Conservation (phyloP, 1,140 invertebrate genomes). For the Littorina saxatilis region DNA sequence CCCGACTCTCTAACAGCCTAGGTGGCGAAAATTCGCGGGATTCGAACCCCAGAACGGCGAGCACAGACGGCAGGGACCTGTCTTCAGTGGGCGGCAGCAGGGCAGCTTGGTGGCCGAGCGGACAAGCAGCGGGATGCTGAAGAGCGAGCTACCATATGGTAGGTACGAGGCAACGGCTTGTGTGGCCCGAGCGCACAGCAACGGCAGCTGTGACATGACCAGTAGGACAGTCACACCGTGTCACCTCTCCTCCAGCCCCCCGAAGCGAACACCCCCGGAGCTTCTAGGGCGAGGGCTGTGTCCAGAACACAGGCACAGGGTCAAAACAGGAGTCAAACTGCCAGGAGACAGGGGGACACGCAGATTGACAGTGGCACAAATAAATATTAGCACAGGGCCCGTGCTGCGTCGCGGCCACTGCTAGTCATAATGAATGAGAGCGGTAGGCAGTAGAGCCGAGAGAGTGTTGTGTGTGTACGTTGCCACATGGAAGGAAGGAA, state of each 20-base stretch:
- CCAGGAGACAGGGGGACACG: slow-evolving; percentile 2
- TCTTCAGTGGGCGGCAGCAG: slow-evolving; percentile 2
- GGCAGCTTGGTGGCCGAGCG: slow-evolving; percentile 7
- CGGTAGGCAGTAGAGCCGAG: slow-evolving; percentile 19
- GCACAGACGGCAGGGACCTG: not conserved
- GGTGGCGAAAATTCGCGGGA: not conserved
- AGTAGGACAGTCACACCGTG: not conserved
- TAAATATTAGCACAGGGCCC: slow-evolving; percentile 26
- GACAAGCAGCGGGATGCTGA: not conserved
- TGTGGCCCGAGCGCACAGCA: slow-evolving; percentile 20
- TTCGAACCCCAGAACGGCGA: not conserved
- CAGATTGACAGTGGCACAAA: slow-evolving; percentile 12
- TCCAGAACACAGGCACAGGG: not conserved
- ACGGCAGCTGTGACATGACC: slow-evolving; percentile 34
- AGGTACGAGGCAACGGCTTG: slow-evolving; percentile 18
- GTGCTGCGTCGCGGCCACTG: slow-evolving; percentile 15
- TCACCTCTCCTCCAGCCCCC: slow-evolving; percentile 22
- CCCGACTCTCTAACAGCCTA: not conserved
- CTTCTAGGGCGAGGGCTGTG: not conserved
- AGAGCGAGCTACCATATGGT: slow-evolving; percentile 34
- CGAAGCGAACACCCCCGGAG: not conserved
- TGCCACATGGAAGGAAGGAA: slow-evolving; percentile 23
- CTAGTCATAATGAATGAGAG: slow-evolving; percentile 27
- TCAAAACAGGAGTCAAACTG: not conserved
- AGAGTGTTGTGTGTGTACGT: not conserved